These are phyloP conservation scores for Poecilus cupreus DNA, from an alignment of 2,888 invertebrate genomes.

Conservation along the genomic window DNA sequence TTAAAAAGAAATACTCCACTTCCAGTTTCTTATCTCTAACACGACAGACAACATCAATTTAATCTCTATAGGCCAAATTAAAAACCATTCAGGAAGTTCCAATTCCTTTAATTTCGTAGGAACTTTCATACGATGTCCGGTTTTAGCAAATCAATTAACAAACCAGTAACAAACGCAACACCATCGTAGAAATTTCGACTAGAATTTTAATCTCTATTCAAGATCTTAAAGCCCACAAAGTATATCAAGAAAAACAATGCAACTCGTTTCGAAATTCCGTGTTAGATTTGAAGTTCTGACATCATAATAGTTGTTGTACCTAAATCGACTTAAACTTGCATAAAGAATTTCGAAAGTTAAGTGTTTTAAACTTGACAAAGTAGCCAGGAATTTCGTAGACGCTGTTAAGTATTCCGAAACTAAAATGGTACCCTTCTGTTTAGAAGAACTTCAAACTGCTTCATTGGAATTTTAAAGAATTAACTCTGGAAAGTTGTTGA, in stretches of 20 bases:
- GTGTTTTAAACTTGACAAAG: constrained; percentile 17
- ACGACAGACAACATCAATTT: neutral
- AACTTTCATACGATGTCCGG: neutral
- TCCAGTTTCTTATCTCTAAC: neutral
- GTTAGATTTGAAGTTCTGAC: neutral
- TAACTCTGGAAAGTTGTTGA: neutral
- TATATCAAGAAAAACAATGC: neutral
- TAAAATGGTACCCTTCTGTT: constrained; percentile 2
- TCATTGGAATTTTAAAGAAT: constrained; percentile 9
- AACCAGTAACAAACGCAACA: neutral
- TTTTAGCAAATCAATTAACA: neutral
- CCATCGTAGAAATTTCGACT: neutral
- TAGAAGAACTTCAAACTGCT: neutral
- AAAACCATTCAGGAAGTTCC: neutral
- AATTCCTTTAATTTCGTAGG: neutral
- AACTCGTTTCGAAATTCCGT: constrained; percentile 1
- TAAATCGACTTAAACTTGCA: constrained; percentile 7
- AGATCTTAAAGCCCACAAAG: neutral
- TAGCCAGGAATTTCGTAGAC: constrained; percentile 14
- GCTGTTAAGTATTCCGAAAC: constrained; percentile 21
- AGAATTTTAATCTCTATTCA: neutral
- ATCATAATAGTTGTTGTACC: constrained; percentile 11
- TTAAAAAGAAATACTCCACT: too few species aligned
- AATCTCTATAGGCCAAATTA: neutral
- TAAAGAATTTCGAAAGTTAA: constrained; percentile 47